A percentile compares a stretch with the other conserved stretches of the same genome.
These are phyloP conservation scores for Apteryx owenii DNA, from an alignment of 2,113 vertebrate species.

Conservation along the genomic window DNA sequence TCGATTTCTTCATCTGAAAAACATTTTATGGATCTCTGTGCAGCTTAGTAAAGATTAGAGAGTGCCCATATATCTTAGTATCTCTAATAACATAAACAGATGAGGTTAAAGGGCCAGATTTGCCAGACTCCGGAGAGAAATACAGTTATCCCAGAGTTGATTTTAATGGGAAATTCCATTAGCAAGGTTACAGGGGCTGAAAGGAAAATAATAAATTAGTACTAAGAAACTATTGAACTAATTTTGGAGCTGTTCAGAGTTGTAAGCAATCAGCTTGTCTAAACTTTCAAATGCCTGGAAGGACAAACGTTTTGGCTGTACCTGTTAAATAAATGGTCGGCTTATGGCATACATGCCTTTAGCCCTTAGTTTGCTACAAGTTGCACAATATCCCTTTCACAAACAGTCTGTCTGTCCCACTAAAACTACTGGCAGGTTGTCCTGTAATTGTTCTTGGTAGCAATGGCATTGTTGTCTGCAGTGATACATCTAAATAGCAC, in stretches of 20 bases:
- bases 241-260: not conserved
- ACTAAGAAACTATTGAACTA: not conserved
- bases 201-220: not conserved
- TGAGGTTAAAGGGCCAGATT: not conserved
- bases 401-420: not conserved
- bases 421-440: not conserved
- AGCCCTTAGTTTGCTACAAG: not conserved
- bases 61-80: not conserved
- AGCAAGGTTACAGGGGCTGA: not conserved
- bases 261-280: not conserved
- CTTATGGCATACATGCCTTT: not conserved
- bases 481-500: not conserved
- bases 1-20: not conserved
- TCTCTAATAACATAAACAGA: not conserved
- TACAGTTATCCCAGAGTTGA: not conserved
- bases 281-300: not conserved
- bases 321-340: fast-evolving
- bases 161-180: not conserved
- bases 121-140: not conserved
- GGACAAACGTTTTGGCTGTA: not conserved
- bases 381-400: not conserved
- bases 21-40: not conserved
- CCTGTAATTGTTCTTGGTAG: not conserved
- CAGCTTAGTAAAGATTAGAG: not conserved
- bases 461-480: not conserved